Conservation (phyloP, 2,888 invertebrate species). For the Aspidiotus rigidus region DNA sequence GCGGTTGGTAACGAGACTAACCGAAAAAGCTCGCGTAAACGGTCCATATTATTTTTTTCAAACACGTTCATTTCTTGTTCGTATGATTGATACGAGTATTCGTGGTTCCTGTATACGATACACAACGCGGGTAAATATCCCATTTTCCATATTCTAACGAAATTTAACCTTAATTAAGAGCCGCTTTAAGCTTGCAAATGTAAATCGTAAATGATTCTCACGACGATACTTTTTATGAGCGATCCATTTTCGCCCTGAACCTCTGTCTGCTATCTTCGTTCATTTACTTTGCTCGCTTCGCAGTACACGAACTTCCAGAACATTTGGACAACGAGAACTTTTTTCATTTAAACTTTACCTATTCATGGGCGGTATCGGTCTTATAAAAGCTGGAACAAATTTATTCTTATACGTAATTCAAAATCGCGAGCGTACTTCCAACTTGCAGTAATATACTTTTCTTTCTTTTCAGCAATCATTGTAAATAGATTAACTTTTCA, state of each 20-base stretch:
- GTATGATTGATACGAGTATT: no score
- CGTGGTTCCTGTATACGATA: no score
- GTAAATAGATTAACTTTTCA: background rate
- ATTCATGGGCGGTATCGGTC: constrained; percentile 3
- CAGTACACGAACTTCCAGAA: constrained; percentile 9
- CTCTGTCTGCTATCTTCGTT: background rate
- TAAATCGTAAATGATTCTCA: background rate
- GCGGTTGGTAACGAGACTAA: no score
- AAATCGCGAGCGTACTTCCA: background rate
- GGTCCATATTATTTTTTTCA: no score
- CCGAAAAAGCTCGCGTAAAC: no score
- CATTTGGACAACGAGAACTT: constrained; percentile 23
- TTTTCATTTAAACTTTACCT: constrained; percentile 27
- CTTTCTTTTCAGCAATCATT: background rate
- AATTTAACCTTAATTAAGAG: constrained; percentile 1
- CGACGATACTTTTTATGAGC: constrained; percentile 41
- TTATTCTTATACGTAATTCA: background rate
- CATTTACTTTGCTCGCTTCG: background rate
- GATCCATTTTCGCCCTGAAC: no score
- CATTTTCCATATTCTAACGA: background rate
- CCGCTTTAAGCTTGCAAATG: background rate
- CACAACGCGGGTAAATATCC: background rate
- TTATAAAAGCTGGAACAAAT: constrained; percentile 1
- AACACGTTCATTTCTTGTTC: no score
- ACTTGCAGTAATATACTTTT: background rate